Percentiles rank a stretch among this genome's conserved stretches.
Conservation (phyloP, 2,888 invertebrate genomes). For the Tridacna gigas region DNA sequence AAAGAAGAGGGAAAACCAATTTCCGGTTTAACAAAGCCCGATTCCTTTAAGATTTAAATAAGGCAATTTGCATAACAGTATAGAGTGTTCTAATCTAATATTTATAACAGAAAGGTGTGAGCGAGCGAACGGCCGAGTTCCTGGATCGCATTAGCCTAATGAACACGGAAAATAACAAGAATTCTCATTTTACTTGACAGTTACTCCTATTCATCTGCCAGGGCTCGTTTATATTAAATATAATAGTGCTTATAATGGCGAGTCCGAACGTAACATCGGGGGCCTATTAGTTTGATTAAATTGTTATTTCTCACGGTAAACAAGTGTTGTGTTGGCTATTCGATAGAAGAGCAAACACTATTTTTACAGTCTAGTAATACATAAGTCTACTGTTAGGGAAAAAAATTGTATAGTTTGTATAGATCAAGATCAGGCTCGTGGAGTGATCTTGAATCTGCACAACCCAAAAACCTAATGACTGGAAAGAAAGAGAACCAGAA, state of each 20-base stretch:
- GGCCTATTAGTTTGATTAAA: conserved; percentile 1
- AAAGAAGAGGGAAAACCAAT: too few species aligned
- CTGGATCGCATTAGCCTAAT: not conserved
- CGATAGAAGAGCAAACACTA: too few species aligned
- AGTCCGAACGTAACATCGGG: too few species aligned
- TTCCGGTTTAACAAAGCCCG: not conserved
- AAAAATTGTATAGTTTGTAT: too few species aligned
- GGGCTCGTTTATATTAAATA: conserved; percentile 11
- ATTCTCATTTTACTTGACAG: conserved; percentile 1
- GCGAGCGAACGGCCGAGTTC: not conserved
- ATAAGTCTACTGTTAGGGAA: too few species aligned
- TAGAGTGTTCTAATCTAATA: conserved; percentile 10
- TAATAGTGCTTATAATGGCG: not conserved
- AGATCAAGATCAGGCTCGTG: too few species aligned
- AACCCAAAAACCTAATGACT: too few species aligned
- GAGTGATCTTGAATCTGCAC: too few species aligned
- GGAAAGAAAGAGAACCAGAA: not conserved
- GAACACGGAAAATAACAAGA: not conserved
- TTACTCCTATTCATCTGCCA: conserved; percentile 13
- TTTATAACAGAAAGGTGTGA: not conserved
- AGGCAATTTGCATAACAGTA: conserved; percentile 15
- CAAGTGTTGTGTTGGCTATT: not conserved
- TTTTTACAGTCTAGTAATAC: too few species aligned
- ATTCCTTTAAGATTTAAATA: conserved; percentile 1
- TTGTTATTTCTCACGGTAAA: conserved; percentile 4